Base-by-base conservation (phyloP, 1,140 invertebrate genomes). In the Physella acuta region DNA sequence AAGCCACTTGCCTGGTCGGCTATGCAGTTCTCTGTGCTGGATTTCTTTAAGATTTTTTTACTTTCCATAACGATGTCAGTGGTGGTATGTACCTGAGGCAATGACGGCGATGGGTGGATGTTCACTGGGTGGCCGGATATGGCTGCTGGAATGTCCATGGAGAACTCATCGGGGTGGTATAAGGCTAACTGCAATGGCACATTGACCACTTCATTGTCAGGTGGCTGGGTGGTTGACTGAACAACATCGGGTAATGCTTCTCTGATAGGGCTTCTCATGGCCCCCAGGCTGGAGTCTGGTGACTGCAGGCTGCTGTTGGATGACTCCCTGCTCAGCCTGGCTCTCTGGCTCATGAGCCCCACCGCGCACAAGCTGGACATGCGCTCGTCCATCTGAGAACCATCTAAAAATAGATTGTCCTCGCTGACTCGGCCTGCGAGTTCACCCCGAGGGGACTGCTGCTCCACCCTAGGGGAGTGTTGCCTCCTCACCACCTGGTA, bases 131-230 rank as follows among this genome's bases (percentile, higher is more conserved):
- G 16, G 51, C 51, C 49, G 34, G 56, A 59, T 16, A 68, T 36
- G 24, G 66, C 37, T 16, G 66, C 66, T 24, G 67, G 51, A n/a
- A 64, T 58, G n/a, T 63, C 61, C 14, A 73, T 59, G 16, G 56
- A 56, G 58, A 73, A 73, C 51, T 73, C 71, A 33, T 73, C 71
- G 14, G 71, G 71, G 39, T 73, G 71, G 30, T 73, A 73, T 17
- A 73, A 52, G 37, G 68, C 68, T 11, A 73, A 26, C 28, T 73
- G 67, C 31, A 73, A 39, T 0, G 71, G 71, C 28, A 36, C 31
- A 44, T 24, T 60, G 8, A 30, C 34, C 24, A 3, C 1, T 3
- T 30, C 3, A 26, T 28, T 20, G 33, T 24, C 51, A 3, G 26
- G 37, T 56, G 52, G 31, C 11, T 49, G 30, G 39, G 52, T 37